These are phyloP conservation scores for Pelmatolapia mariae DNA, from an alignment of 2,113 vertebrate genomes.

Conservation along the genomic window DNA sequence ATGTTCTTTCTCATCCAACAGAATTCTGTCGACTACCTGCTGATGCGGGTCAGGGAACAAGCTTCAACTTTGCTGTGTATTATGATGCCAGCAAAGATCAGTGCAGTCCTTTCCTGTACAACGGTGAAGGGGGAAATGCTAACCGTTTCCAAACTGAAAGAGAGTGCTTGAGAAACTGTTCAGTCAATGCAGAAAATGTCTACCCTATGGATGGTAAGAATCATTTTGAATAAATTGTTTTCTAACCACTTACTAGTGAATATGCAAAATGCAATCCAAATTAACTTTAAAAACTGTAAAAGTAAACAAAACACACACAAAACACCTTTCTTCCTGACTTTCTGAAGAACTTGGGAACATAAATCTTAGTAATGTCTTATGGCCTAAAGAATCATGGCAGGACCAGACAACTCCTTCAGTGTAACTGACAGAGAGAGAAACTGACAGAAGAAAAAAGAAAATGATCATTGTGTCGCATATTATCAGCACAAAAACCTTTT, in stretches of 20 bases:
- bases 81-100: constrained; percentile 11
- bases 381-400: background rate
- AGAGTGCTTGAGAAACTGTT: constrained; percentile 66
- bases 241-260: background rate
- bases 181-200: background rate
- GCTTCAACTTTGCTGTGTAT: background rate
- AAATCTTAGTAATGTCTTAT: constrained; percentile 21
- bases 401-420: background rate
- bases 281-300: background rate
- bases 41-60: constrained; percentile 13
- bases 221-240: background rate
- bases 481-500: background rate
- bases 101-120: constrained; percentile 61
- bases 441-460: background rate
- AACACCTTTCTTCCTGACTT: background rate
- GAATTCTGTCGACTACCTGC: constrained; percentile 21
- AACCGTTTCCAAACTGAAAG: constrained; percentile 65
- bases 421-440: background rate
- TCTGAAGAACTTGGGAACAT: constrained; percentile 42
- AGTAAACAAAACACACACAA: background rate
- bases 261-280: background rate
- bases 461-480: background rate
- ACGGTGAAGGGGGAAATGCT: constrained; percentile 59
- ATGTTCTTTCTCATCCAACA: constrained; percentile 30
- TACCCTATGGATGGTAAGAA: constrained; percentile 65